Evolutionary conservation across 1,140 invertebrate species (phyloP), one percentile per base, ranked within the genome.

Genomic region (Coenobita brevimanus): DNA sequence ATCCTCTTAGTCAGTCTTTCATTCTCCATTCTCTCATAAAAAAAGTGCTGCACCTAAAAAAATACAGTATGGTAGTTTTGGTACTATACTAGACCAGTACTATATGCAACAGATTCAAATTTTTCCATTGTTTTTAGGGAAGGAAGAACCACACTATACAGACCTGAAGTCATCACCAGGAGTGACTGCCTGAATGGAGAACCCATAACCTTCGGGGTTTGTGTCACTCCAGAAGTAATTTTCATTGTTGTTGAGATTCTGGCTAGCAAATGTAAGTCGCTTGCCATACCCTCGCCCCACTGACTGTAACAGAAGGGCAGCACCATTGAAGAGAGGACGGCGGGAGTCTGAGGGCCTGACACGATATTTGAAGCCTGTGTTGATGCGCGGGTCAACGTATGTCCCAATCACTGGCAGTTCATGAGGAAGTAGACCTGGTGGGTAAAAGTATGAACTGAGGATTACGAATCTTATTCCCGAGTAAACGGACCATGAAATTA

Each of bases 251-350:
- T 81, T 81, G n/a, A 76, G 36, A 46, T 69, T 73, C 24, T 33
- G 13, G 17, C 83, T 73, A n/a, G 81, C 78, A 57, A 87, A 87
- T 27, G 83, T 89, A 24, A 87, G 78, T 3, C 79, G 54, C 91
- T 96, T 96, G 10, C 95, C 96, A 91, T 96, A 97, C 24, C 96
- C 96, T 92, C 95, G 94, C 1, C 96, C 96, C 83, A 96, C 94
- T n/a, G 94, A 94, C 60, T 94, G 92, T 24, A 97, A 92, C 80
- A 94, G 92, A 62, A 95, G 92, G 36, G 95, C 94, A 15, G 3
- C 33, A 30, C 82, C 89, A 43, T 67, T 43, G 62, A 90, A 92
- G 91, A 94, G 94, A 13, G 46, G 82, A 24, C 94, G 93, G 50
- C 94, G 93, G 73, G 93, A 93, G 82, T 94, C 94, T 57, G 94